Conservation (phyloP, 2,797 vertebrate genomes). For the Graptemys geographica region DNA sequence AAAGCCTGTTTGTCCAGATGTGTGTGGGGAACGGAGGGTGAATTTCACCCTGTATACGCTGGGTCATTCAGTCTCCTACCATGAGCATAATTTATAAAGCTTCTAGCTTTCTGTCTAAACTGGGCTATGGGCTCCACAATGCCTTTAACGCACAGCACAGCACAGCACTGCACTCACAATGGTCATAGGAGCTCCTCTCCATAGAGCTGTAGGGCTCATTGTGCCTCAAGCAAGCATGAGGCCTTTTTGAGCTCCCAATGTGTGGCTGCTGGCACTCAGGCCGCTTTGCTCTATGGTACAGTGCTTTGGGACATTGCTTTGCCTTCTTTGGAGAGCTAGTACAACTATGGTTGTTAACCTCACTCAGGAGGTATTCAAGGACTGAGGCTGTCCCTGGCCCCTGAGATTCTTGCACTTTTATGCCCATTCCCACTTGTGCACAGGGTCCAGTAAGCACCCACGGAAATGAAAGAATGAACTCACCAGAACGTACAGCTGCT, state of each 20-base stretch:
- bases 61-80: background rate
- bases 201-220: background rate
- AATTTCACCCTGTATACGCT: accelerated
- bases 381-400: background rate
- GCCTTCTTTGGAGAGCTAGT: background rate
- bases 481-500: background rate
- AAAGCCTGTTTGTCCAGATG: background rate
- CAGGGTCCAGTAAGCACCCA: background rate
- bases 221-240: background rate
- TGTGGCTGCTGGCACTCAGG: background rate
- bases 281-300: background rate
- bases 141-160: background rate
- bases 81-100: background rate
- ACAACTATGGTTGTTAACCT: background rate
- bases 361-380: background rate
- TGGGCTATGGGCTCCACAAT: background rate
- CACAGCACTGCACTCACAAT: background rate
- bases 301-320: background rate
- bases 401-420: background rate
- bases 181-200: background rate
- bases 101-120: background rate
- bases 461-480: background rate
- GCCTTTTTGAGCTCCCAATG: background rate
- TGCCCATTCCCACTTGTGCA: background rate
- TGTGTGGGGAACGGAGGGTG: accelerated